Evolutionary conservation across 2,797 vertebrate species (phyloP), one percentile per base, ranked within the genome.

Genomic region (Fistularia commersonii): DNA sequence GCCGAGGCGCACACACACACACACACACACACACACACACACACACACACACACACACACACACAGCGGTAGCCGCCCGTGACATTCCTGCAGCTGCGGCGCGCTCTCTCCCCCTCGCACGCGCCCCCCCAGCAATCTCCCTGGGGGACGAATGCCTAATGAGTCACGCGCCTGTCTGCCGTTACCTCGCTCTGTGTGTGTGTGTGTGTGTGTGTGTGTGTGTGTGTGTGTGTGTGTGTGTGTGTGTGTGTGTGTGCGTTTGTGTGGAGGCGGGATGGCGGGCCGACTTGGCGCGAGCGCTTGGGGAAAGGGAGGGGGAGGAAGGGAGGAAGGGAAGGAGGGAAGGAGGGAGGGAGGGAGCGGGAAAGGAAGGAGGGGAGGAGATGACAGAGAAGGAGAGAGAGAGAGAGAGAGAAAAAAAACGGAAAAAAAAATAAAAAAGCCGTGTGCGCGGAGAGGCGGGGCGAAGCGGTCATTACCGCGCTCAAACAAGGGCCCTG

Each of bases 121-220:
- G 75, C 83, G 77, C 81, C 86, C 87, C 87, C 88, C 84, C 83
- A 84, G 83, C 85, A 54, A 75, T 88, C 85, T 90, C 90, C 88
- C 89, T 84, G 72, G 88, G 88, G 87, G 84, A 90, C 81, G 87
- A 89, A 91, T 90, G 88, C 89, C 89, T 91, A 91, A 91, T 91
- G 90, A 92, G 89, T 91, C 91, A 92, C 89, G 87, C 91, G 88
- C 88, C 90, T 90, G 90, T 90, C 88, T 89, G 89, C 86, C 84
- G 87, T 89, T 90, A 88, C 88, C 88, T 88, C 87, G 82, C 77
- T 74, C 83, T 78, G 43, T 86, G 48, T 31, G 66, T 69, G 66
- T 77, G 77, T 68, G 71, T 72, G 54, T 61, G 61, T 77, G 72
- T 69, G 79, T 77, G 72, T 70, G 79, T 76, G 83, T 77, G 41